phyloP scores from a whole-genome alignment of 1,140 invertebrate species.

The roundworm (Caenorhabditis elegans) region WBcel235 BX284604.4:11573001-11573500 shows the following conservation, averaged over 20 bases:
- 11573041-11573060: no score
- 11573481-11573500: conserved; percentile 2
- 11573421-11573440: not conserved
- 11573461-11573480: not conserved
- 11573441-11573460: conserved; percentile 25
- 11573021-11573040: no score
- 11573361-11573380: not conserved
- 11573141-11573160: no score
- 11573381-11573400: conserved; percentile 24
- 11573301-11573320: not conserved
- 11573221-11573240: not conserved
- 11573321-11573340: not conserved
- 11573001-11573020: no score
- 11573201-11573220: no score
- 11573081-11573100: no score
- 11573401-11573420: conserved; percentile 22
- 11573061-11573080: no score
- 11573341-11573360: not conserved
- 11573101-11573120: no score
- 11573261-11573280: not conserved
- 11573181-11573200: no score
- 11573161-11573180: no score
- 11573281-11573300: not conserved
- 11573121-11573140: no score
- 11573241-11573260: not conserved